phyloP scores from a whole-genome alignment of 2,888 invertebrate genomes.

The Ceriagrion tenellum region DNA sequence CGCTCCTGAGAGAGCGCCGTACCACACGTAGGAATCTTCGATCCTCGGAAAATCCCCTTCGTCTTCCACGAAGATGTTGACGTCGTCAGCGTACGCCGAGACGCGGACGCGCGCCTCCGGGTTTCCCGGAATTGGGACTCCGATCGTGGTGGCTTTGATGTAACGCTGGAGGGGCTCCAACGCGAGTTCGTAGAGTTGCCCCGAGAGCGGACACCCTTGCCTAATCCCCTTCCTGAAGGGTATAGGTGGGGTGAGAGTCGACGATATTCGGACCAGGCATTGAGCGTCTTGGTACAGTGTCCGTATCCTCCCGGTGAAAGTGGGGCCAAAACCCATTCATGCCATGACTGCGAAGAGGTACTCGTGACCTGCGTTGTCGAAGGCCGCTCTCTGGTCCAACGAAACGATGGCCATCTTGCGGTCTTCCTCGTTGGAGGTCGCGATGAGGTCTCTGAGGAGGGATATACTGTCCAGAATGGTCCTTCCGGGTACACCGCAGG shows the following conservation, averaged over 20 bases:
- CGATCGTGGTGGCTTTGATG: no score
- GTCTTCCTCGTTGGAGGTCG: no score
- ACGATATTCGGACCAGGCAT: not conserved
- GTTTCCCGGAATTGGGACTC: no score
- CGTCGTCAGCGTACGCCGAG: no score
- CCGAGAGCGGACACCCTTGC: not conserved
- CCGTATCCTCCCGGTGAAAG: not conserved
- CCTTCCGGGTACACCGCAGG: not conserved
- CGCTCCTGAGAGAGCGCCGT: no score
- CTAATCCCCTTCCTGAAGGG: not conserved
- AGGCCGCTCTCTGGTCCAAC: conserved; percentile 12
- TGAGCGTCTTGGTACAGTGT: not conserved
- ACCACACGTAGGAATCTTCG: no score
- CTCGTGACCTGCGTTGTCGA: not conserved
- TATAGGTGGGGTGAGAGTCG: not conserved
- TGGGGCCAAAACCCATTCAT: not conserved
- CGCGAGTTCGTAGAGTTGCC: not conserved
- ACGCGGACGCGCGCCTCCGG: no score
- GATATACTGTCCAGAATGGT: not conserved
- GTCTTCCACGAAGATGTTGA: no score
- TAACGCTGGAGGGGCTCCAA: not conserved
- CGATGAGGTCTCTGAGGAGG: not conserved
- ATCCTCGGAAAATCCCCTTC: no score
- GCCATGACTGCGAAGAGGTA: not conserved
- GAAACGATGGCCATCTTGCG: not conserved